phyloP scores from a whole-genome alignment of 2,888 invertebrate species.

The Cheilosia scutellata region DNA sequence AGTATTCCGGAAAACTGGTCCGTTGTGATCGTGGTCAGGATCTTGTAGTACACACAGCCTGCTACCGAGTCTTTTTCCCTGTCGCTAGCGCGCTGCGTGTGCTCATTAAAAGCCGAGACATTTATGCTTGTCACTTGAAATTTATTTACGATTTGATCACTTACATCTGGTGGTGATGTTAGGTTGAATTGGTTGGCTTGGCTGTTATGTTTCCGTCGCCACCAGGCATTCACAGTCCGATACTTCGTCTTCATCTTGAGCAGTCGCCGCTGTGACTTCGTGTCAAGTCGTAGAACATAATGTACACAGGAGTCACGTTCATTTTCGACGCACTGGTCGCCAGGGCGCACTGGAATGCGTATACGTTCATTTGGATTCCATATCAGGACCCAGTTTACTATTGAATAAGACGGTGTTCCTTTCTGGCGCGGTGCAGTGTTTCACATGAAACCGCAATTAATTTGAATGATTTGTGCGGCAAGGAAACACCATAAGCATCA shows the following conservation, averaged over 20 bases:
- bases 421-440: constrained; percentile 16
- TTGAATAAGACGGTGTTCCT: constrained; percentile 23
- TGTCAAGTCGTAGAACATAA: constrained; percentile 73
- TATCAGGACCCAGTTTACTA: constrained; percentile 47
- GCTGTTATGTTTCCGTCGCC: constrained; percentile 58
- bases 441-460: constrained; percentile 66
- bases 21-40: constrained; percentile 64
- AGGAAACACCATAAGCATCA: constrained; percentile 38
- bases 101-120: constrained; percentile 77
- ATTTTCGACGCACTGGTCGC: constrained; percentile 63
- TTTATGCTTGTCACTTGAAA: constrained; percentile 77
- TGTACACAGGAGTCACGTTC: constrained; percentile 72
- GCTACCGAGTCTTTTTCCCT: constrained; percentile 59
- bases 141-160: constrained; percentile 77
- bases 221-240: constrained; percentile 40
- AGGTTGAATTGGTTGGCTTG: constrained; percentile 55
- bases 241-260: constrained; percentile 56
- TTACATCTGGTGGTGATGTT: constrained; percentile 76
- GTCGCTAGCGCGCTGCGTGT: constrained; percentile 62
- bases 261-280: constrained; percentile 59
- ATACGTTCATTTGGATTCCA: constrained; percentile 13
- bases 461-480: constrained; percentile 73
- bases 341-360: constrained; percentile 56
- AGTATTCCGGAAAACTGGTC: constrained; percentile 60
- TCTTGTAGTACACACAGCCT: constrained; percentile 56